Evolutionary conservation across 64 coral and sea anemone species (phyloP), one percentile per base, ranked within the genome.

Genomic region (Pocillopora damicornis): DNA sequence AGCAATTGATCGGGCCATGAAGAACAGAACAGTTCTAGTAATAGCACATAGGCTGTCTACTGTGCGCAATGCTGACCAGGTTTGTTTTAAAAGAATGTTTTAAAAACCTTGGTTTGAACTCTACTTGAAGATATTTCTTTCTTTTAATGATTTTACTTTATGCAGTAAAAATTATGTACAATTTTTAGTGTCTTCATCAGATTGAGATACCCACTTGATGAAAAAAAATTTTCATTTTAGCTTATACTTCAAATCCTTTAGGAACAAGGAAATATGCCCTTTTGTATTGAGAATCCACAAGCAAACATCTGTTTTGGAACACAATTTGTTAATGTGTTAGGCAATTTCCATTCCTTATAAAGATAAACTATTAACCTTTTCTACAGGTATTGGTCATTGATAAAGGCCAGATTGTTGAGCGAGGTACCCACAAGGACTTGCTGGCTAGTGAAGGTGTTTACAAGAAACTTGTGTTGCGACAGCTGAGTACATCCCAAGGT

Each of bases 1-100:
- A 77, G 95, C 95, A 15, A 98, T 98, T 77, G 95, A 98, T 51
- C 92, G 95, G 42, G 95, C 95, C 51, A 98, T 98, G 95, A 81
- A 74, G 9, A 94, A 69, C 58, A 91, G 95, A 79, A 98, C 95
- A 82, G 95, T 98, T 42, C 81, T 98, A 66, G 95, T 98, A 13
- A 98, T 98, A 59, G 95, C 95, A 18, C 95, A 98, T 63, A 90
- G 95, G 22, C 87, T 98, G 16, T 98, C 95, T 37, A 98, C 95
- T 22, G 95, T 98, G 4, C 86, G 92, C 60, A 94, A 91, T 37
- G 95, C 95, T 23, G 63, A 94, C 65, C 58, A 87, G 30, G 95
- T 98, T 80, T 85, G 92, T 56, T 9, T n/a, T 10, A 60, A 17
- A 16, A 35, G 9, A 45, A 79, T n/a, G 10, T 9, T 9, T 79